These are phyloP conservation scores for Eubasilissa splendida DNA, from an alignment of 2,888 invertebrate genomes.

Conservation along the genomic window DNA sequence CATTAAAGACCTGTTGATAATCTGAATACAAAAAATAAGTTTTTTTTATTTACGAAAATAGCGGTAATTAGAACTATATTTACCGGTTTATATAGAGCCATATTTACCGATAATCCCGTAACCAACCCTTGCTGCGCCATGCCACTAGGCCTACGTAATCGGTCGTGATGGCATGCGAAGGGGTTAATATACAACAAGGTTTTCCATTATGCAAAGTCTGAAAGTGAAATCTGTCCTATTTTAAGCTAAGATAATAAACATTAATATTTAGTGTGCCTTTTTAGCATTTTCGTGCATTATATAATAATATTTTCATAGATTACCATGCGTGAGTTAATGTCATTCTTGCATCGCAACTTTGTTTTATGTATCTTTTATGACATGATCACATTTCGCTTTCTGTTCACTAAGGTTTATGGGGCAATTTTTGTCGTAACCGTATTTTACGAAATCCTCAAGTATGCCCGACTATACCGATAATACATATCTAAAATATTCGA, in stretches of 20 bases:
- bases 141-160: no score
- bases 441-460: constrained; percentile 44
- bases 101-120: no score
- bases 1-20: no score
- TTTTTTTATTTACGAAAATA: no score
- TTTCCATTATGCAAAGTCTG: no score
- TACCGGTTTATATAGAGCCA: no score
- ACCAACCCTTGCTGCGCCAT: no score
- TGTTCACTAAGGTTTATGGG: constrained; percentile 40
- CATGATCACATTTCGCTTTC: constrained; percentile 42
- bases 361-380: constrained; percentile 44
- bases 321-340: constrained; percentile 42
- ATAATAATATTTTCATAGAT: constrained; percentile 28
- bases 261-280: constrained; percentile 33
- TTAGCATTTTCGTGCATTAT: constrained; percentile 33
- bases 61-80: no score
- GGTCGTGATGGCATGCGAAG: no score
- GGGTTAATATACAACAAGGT: no score
- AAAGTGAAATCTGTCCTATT: constrained; percentile 2
- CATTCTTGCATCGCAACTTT: constrained; percentile 42
- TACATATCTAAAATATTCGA: not conserved
- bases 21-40: no score
- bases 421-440: constrained; percentile 39
- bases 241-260: constrained; percentile 27
- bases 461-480: constrained; percentile 8